Evolutionary conservation across 2,113 vertebrate species (phyloP).

Genomic region (Coptodon bakossiorum): DNA sequence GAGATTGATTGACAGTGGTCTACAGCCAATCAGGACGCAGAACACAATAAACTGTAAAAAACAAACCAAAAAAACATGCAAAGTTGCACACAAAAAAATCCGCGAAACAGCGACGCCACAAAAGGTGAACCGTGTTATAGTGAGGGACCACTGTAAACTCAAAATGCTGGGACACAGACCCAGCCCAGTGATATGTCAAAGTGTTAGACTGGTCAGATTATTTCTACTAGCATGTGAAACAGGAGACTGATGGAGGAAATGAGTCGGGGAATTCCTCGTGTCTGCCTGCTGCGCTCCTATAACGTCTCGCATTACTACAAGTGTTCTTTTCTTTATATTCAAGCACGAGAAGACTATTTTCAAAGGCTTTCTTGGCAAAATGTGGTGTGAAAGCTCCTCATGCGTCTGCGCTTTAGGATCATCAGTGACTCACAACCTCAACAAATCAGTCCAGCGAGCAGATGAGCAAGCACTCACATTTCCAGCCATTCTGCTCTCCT

Average conservation of each 20-base stretch:
- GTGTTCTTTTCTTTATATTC: background rate
- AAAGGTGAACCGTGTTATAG: background rate
- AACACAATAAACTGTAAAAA: rapidly evolving
- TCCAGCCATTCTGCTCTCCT: slow-evolving; percentile 2
- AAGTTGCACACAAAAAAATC: background rate
- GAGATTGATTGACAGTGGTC: no score
- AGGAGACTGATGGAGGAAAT: background rate
- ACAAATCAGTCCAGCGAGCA: slow-evolving; percentile 31
- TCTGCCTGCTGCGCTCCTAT: background rate
- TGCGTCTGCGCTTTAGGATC: slow-evolving; percentile 1
- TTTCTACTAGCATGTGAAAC: background rate
- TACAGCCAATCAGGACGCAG: background rate
- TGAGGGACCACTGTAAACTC: rapidly evolving
- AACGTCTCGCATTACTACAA: slow-evolving; percentile 22
- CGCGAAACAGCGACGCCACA: rapidly evolving
- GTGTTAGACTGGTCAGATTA: rapidly evolving
- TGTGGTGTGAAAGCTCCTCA: slow-evolving; percentile 2
- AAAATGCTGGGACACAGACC: background rate
- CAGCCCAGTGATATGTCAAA: rapidly evolving
- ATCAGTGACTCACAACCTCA: slow-evolving; percentile 54
- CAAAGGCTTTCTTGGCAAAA: slow-evolving; percentile 6
- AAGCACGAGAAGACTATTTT: slow-evolving; percentile 5
- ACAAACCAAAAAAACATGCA: background rate
- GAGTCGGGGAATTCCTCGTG: background rate
- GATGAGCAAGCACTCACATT: slow-evolving; percentile 15